Evolutionary conservation across 1,140 invertebrate species (phyloP).

Genomic region (Sesamia nonagrioides): DNA sequence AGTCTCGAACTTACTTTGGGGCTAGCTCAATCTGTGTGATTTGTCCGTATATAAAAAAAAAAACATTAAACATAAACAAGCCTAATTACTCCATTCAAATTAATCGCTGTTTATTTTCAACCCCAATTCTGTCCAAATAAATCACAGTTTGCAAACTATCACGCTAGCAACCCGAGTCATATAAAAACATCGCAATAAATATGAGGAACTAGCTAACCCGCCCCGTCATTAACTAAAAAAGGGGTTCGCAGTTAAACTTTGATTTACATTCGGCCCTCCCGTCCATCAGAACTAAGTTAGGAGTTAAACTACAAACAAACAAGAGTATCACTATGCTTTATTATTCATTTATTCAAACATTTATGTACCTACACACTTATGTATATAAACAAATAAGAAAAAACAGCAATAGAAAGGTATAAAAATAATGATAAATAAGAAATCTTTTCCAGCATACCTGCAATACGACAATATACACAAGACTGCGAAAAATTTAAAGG

Average conservation of each 20-base stretch:
- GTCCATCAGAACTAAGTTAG: constrained; percentile 10
- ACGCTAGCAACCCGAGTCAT: background rate
- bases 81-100: background rate
- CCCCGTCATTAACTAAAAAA: constrained; percentile 28
- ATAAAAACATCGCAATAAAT: constrained; percentile 20
- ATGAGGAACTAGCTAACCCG: constrained; percentile 14
- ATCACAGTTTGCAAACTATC: constrained; percentile 2
- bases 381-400: no score
- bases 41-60: no score
- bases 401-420: no score
- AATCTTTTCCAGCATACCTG: no score
- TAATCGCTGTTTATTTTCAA: background rate
- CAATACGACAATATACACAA: no score
- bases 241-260: constrained; percentile 29
- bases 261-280: constrained; percentile 13
- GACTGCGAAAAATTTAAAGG: no score
- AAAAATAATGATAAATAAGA: no score
- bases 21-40: no score
- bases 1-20: no score
- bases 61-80: no score
- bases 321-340: background rate
- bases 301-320: constrained; percentile 14
- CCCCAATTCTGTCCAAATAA: background rate
- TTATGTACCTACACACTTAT: no score
- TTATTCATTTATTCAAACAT: no score